Evolutionary conservation across 2,113 vertebrate genomes (phyloP).

Genomic region (Plotosus lineatus): DNA sequence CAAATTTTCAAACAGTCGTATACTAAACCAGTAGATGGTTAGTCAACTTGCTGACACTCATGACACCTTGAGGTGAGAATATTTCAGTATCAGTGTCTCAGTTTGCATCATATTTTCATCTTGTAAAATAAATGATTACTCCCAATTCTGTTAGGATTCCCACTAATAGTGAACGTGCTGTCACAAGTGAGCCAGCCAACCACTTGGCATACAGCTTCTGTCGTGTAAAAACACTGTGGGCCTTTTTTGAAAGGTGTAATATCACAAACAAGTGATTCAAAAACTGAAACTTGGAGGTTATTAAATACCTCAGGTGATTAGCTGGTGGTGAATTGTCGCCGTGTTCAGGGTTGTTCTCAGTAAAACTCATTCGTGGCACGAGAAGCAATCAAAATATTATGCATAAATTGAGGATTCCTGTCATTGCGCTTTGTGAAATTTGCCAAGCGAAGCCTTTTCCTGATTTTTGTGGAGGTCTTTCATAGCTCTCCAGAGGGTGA

Average conservation of each 20-base stretch:
- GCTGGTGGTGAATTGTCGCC: no score
- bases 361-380: no score
- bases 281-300: no score
- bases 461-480: background rate
- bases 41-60: background rate
- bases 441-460: background rate
- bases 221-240: background rate
- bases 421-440: background rate
- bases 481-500: background rate
- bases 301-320: no score
- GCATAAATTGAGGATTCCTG: background rate
- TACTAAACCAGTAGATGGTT: background rate
- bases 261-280: background rate
- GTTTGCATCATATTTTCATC: conserved; percentile 6
- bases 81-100: background rate
- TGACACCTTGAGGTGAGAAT: background rate
- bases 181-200: background rate
- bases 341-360: no score
- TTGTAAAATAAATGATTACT: background rate
- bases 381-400: background rate
- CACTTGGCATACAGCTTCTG: background rate
- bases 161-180: background rate
- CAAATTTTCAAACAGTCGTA: background rate
- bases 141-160: background rate
- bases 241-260: background rate